Evolutionary conservation across 2,113 vertebrate genomes (phyloP).

Genomic region (Urocitellus parryii): DNA sequence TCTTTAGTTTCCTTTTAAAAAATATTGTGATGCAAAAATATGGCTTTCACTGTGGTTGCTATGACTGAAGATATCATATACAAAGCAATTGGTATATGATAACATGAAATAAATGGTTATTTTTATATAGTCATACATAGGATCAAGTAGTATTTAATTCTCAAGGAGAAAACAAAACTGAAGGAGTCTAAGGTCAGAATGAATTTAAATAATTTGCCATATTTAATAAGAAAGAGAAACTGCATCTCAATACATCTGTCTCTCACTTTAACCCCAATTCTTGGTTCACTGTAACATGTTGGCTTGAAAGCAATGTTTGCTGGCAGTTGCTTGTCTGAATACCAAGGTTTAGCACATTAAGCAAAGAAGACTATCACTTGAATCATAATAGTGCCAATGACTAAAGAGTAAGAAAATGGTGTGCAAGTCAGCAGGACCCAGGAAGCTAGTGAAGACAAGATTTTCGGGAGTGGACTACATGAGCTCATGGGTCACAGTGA

Average conservation of each 20-base stretch:
- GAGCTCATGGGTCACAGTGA: fast-evolving
- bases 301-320: not conserved
- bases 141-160: not conserved
- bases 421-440: not conserved
- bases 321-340: not conserved
- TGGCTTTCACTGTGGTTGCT: not conserved
- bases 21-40: not conserved
- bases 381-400: not conserved
- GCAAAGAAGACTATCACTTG: not conserved
- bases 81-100: not conserved
- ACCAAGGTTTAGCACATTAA: not conserved
- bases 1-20: not conserved
- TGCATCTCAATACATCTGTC: not conserved
- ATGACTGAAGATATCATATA: not conserved
- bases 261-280: not conserved
- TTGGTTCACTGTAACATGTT: not conserved
- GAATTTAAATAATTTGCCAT: not conserved
- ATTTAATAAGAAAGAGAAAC: not conserved
- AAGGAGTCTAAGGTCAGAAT: not conserved
- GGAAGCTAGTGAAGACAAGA: not conserved
- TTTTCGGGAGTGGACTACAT: fast-evolving
- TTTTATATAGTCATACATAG: not conserved
- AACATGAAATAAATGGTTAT: not conserved
- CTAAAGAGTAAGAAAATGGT: not conserved
- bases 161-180: not conserved